Evolutionary conservation across 2,113 vertebrate species (phyloP), one percentile per base, ranked within the genome.

Genomic region (Mastomys coucha): DNA sequence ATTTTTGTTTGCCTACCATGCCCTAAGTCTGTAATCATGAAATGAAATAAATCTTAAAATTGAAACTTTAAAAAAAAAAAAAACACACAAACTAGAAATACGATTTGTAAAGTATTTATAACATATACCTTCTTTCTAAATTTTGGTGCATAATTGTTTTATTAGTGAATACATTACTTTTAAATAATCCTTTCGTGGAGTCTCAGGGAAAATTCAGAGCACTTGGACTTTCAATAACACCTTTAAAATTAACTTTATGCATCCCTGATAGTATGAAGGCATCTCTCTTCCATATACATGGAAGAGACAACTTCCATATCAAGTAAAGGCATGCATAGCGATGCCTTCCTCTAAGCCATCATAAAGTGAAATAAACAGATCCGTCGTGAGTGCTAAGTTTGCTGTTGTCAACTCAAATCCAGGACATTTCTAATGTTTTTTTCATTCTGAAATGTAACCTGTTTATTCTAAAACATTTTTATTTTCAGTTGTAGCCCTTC

Each of bases 351-450:
- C 94, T 96, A 39, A 88, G 65, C 86, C 63, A 89, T 49, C 49
- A 88, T 56, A 51, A 91, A 80, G 22, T 92, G 88, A 97, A 96
- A 90, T 94, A 90, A 94, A 53, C 78, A 95, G n/a, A 84, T 75
- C 31, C 76, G 78, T 67, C 12, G 53, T n/a, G 6, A 85, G 88
- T 95, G n/a, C 36, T 58, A 91, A 94, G 63, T 89, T 58, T 63
- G 82, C 2, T 19, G 1, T 86, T 94, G 72, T 39, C 7, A 69
- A 42, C 78, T 96, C 45, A 75, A 60, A 63, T 92, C 60, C 72
- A 42, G 63, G 42, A 94, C 63, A 88, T 88, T 75, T 94, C 36
- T 95, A 67, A 77, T 77, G 70, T 60, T 88, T 95, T 95, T 94
- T 72, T n/a, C 28, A 86, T 92, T 87, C 51, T 81, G 22, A 92